Base-by-base conservation (phyloP, 2,797 vertebrate genomes). In the Aulostomus chinensis region DNA sequence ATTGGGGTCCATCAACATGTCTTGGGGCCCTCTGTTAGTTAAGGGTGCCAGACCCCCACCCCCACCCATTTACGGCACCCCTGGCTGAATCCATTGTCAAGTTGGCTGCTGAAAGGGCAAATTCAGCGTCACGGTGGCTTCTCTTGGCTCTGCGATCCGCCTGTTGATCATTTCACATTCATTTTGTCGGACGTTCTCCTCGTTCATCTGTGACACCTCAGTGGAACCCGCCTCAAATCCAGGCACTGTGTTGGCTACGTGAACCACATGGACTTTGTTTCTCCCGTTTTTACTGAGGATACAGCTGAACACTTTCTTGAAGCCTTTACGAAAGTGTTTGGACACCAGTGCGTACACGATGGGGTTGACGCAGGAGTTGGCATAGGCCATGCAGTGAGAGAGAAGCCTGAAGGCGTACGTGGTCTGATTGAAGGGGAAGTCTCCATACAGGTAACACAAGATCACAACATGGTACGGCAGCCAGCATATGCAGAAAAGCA, bases 381-480 rank as follows among this genome's bases (percentile, higher is more conserved):
- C 92, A 0, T 95, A 95, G 36, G 94, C 94, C 94, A 94, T 95
- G 89, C 94, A 96, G 77, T 95, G 94, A 0, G 94, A 96, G 1
- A 96, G 91, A 1, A 96, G 80, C 58, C 93, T 85, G 80, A 95
- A 93, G 28, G 93, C 93, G 0, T 94, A 95, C 3, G 94, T 96
- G 47, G 90, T 91, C 78, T 94, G 92, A 24, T 94, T 96, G 80
- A 95, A 95, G 0, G 94, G 94, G 50, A 96, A 95, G 59, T 95
- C 91, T 33, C 94, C 94, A 0, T 94, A 96, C 36, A 94, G 89
- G 73, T 94, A 95, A 67, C 90, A 91, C 47, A 95, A 56, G 63
- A 95, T 93, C 22, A 95, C 91, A 28, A 95, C 83, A 0, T 96
- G 94, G 68, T 96, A 93, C 1, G 94, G 93, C 49, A 95, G 83